Percentiles rank a stretch among this genome's conserved stretches.
These are phyloP conservation scores for Myocastor coypus DNA, from an alignment of 2,113 vertebrate genomes.

Conservation along the genomic window DNA sequence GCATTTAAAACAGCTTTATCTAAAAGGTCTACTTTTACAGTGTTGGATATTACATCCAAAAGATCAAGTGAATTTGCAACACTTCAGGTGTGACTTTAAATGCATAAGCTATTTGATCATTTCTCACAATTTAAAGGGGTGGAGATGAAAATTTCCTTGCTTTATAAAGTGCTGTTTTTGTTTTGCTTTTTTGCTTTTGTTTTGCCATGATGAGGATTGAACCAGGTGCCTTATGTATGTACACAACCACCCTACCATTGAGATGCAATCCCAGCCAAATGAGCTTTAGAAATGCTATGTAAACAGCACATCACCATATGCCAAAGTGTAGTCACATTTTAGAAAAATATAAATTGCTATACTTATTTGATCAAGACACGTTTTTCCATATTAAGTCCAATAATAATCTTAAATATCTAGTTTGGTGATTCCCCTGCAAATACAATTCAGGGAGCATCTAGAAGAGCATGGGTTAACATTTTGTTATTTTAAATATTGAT, in stretches of 20 bases:
- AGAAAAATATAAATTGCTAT: not conserved
- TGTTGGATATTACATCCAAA: not conserved
- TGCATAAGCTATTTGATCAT: not conserved
- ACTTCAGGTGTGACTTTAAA: conserved; percentile 35
- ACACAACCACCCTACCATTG: not conserved
- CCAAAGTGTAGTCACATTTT: not conserved
- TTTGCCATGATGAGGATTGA: not conserved
- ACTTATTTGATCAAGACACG: not conserved
- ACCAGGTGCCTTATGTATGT: not conserved
- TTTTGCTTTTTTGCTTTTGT: not conserved
- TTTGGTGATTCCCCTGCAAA: not conserved
- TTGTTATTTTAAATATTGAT: not conserved
- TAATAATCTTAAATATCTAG: not conserved
- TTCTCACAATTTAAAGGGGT: not conserved
- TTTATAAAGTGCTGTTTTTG: not conserved
- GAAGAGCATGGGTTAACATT: not conserved
- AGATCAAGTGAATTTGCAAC: not conserved
- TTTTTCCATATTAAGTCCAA: not conserved
- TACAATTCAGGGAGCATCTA: not conserved
- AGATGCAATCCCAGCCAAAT: not conserved
- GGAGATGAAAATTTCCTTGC: not conserved
- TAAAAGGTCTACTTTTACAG: conserved; percentile 17
- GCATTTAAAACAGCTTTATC: not conserved
- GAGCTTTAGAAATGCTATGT: not conserved
- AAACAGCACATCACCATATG: not conserved